Base-by-base conservation (phyloP, 2,113 vertebrate species). In the Montifringilla adamsi region DNA sequence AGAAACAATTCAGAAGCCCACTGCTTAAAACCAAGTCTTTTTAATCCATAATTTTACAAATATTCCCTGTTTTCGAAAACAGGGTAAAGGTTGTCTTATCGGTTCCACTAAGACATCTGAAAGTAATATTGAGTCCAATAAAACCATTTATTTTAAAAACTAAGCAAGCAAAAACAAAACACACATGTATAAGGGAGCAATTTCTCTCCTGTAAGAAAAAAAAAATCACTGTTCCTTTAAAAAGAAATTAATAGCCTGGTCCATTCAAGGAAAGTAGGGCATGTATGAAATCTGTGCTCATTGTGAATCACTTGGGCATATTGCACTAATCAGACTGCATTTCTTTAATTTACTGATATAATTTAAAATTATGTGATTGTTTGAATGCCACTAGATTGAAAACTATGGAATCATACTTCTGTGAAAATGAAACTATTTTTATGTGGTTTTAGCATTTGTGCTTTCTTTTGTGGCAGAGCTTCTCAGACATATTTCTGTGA, bases 301-400 rank as follows among this genome's bases (percentile, higher is more conserved):
- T 41, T 66, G 62, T 91, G 92, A 90, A 49, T 83, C 50, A 30
- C 63, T 88, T 90, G 59, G 81, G 43, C 79, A 66, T 88, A 85
- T 69, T 93, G 85, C 75, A 50, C 55, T 92, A 92, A 94, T 94
- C 85, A 96, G 63, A 95, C 85, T 83, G 50, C 33, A 35, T 92
- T 94, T 92, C 85, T 94, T 68, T 90, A 90, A 85, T 83, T 91
- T 80, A 67, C 41, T 95, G 89, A 52, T 73, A 41, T 70, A 55
- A 35, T 95, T 58, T 91, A 66, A 93, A 95, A 46, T 21, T 73
- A 78, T 58, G 53, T 79, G 69, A 73, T 72, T 93, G 41, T 53
- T 66, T 96, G 74, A 80, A 91, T 87, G 33, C 28, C 74, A 66
- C 16, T 79, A 66, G 53, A 49, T 60, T 63, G 50, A 68, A 35